A percentile compares a stretch with the other conserved stretches of the same genome.
phyloP scores from a whole-genome alignment of 2,113 vertebrate genomes.

The Urocolius indicus region DNA sequence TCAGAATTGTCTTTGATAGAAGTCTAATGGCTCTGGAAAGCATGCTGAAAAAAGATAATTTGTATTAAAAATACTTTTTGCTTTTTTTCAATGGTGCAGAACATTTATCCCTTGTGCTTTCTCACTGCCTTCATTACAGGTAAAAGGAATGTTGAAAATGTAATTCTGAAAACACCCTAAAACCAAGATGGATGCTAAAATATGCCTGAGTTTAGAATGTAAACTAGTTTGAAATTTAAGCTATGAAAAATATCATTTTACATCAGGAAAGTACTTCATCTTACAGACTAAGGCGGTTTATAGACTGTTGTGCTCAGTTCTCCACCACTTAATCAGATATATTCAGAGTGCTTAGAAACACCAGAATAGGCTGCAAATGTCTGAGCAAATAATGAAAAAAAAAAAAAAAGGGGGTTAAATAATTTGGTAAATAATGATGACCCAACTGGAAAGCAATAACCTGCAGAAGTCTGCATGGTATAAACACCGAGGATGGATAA shows the following conservation, averaged over 20 bases:
- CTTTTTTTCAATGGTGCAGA: background rate
- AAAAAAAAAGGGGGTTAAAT: background rate
- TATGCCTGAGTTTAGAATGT: background rate
- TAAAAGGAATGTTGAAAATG: background rate
- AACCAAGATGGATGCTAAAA: background rate
- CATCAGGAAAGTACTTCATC: background rate
- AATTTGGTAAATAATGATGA: background rate
- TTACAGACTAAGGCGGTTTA: background rate
- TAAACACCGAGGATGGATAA: background rate
- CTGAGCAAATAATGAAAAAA: background rate
- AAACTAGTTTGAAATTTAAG: background rate
- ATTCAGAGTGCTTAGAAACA: background rate
- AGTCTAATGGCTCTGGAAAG: background rate
- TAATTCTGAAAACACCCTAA: background rate
- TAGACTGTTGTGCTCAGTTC: background rate
- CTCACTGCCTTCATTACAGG: background rate
- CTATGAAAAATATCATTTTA: background rate
- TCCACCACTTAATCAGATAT: background rate
- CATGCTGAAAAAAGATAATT: background rate
- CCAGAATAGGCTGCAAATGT: background rate
- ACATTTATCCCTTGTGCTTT: background rate
- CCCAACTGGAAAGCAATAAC: background rate
- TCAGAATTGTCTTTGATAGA: background rate
- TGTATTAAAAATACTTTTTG: background rate
- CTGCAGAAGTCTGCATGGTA: background rate